Conservation (phyloP, 2,113 vertebrate species). For the Xiphorhynchus elegans region DNA sequence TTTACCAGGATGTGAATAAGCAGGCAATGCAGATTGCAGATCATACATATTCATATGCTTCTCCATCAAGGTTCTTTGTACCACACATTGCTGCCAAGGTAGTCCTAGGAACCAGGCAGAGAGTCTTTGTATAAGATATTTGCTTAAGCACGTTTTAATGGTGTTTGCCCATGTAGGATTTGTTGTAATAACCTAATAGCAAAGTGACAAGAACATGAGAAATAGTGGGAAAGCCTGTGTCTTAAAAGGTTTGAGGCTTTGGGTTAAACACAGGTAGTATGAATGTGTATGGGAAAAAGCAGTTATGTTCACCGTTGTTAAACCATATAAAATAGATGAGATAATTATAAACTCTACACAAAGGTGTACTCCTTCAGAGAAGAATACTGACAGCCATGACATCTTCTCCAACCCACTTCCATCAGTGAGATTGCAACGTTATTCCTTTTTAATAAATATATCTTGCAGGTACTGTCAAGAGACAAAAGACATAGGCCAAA, state of each 20-base stretch:
- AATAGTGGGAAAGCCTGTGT: background rate
- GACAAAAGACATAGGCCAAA: background rate
- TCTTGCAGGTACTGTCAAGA: background rate
- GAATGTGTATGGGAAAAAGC: constrained; percentile 8
- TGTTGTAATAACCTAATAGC: constrained; percentile 28
- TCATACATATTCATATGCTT: background rate
- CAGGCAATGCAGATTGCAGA: background rate
- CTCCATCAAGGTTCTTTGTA: background rate
- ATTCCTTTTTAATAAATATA: constrained; percentile 16
- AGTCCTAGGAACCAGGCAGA: background rate
- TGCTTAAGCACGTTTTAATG: background rate
- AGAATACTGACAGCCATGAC: constrained; percentile 21
- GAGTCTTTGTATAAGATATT: background rate
- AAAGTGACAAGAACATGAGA: constrained; percentile 21
- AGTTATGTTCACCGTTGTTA: constrained; percentile 33
- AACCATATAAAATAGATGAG: constrained; percentile 8
- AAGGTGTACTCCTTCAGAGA: background rate
- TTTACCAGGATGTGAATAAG: constrained; percentile 1
- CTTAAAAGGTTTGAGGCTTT: constrained; percentile 27
- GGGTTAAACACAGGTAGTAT: constrained; percentile 5
- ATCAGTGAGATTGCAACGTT: background rate
- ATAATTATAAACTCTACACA: constrained; percentile 47
- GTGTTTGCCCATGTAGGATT: background rate
- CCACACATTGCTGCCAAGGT: background rate
- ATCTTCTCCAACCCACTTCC: constrained; percentile 19